Evolutionary conservation across 2,113 vertebrate genomes (phyloP).

Genomic region (Dipodomys spectabilis): DNA sequence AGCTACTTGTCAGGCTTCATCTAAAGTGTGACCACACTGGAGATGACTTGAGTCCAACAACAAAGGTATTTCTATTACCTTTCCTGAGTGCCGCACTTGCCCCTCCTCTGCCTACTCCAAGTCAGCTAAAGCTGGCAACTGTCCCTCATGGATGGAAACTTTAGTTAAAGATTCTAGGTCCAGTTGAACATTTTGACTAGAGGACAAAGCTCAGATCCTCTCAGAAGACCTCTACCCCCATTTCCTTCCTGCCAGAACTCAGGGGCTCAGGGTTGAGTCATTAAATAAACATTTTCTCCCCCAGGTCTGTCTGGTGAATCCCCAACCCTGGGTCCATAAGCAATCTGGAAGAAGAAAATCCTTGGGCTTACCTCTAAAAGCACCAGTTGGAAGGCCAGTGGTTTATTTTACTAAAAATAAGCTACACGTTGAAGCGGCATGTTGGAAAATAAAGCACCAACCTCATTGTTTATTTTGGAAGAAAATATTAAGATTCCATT

Average conservation of each 20-base stretch:
- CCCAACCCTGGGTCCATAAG: neutral
- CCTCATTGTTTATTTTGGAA: slow-evolving; percentile 67
- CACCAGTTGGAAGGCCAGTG: neutral
- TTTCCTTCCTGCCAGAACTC: neutral
- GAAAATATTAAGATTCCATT: slow-evolving; percentile 53
- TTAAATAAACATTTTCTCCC: neutral
- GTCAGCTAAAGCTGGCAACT: neutral
- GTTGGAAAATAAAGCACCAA: slow-evolving; percentile 24
- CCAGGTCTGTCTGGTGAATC: neutral
- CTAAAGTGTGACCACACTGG: rapidly evolving
- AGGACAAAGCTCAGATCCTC: slow-evolving; percentile 22
- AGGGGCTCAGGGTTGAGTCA: neutral
- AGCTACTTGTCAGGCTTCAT: neutral
- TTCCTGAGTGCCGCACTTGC: neutral
- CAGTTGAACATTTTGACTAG: neutral
- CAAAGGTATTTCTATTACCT: neutral
- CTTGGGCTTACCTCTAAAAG: neutral
- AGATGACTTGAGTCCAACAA: neutral
- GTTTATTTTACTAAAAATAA: slow-evolving; percentile 65
- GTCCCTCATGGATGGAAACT: neutral
- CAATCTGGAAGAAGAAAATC: neutral
- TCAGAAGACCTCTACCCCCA: neutral
- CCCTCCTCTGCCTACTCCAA: neutral
- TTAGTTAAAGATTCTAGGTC: neutral
- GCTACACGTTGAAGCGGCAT: neutral